Percentiles rank a stretch among this genome's conserved stretches.
Evolutionary conservation across 2,888 invertebrate species (phyloP).

Genomic region (Plebejus argus): DNA sequence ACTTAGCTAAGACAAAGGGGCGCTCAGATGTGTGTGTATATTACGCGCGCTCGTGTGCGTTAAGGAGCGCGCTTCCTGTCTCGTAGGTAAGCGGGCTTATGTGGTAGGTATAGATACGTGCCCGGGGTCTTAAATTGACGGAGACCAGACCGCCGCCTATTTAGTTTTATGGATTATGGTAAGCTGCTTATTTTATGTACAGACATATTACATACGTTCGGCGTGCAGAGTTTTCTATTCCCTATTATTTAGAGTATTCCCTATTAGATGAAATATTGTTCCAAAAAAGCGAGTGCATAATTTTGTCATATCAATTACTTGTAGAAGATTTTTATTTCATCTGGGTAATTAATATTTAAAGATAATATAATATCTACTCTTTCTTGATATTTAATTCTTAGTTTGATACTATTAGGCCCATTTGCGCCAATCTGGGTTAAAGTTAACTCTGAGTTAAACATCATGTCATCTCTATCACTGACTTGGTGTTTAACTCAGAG

Average conservation of each 20-base stretch:
- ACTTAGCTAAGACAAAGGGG: constrained; percentile 82
- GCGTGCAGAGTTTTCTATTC: not conserved
- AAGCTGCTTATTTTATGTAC: constrained; percentile 32
- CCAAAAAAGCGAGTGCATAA: no score
- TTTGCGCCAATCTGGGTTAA: no score
- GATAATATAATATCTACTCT: no score
- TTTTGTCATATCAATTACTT: no score
- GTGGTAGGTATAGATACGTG: constrained; percentile 54
- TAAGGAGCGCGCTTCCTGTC: constrained; percentile 73
- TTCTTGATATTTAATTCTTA: no score
- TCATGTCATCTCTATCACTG: no score
- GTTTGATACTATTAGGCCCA: no score
- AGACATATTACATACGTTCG: constrained; percentile 31
- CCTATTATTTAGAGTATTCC: not conserved
- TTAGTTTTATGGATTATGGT: constrained; percentile 55
- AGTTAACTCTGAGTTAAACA: no score
- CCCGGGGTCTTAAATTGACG: constrained; percentile 70
- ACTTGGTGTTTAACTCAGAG: no score
- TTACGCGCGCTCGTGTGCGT: constrained; percentile 52
- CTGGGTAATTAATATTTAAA: no score
- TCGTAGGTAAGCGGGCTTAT: constrained; percentile 55
- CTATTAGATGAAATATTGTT: not conserved
- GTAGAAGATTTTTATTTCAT: no score
- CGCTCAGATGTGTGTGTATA: constrained; percentile 69
- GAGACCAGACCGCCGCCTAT: constrained; percentile 69